Conservation (phyloP, 2,888 invertebrate genomes). For the Pachycephus smyrnensis region DNA sequence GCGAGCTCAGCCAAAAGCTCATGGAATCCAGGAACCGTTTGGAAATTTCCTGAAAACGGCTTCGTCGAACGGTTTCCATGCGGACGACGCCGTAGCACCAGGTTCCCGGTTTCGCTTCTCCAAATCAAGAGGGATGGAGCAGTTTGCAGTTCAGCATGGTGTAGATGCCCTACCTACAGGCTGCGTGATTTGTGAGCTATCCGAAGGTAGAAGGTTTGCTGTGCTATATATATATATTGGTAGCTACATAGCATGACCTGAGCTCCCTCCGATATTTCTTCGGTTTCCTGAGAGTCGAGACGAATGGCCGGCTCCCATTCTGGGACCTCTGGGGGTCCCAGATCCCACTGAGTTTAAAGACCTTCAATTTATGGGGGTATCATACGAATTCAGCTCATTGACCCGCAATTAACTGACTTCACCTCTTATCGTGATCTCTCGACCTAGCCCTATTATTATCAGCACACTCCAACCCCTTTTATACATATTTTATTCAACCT, state of each 20-base stretch:
- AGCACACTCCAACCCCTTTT: too few relatives aligned
- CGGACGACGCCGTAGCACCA: too few relatives aligned
- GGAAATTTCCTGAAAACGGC: too few relatives aligned
- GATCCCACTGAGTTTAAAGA: conserved; percentile 21
- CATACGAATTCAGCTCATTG: conserved; percentile 30
- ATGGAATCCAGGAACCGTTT: too few relatives aligned
- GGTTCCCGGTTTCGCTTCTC: not conserved
- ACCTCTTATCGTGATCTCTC: not conserved
- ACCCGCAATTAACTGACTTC: conserved; percentile 29
- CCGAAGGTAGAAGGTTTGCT: conserved; percentile 24
- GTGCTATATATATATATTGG: not conserved
- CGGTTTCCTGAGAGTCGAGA: conserved; percentile 33
- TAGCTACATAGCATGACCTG: conserved; percentile 11
- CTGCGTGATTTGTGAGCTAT: conserved; percentile 36
- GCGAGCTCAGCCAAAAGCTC: too few relatives aligned
- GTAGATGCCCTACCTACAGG: not conserved
- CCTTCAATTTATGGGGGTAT: conserved; percentile 32
- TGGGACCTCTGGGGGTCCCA: not conserved
- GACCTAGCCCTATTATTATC: not conserved
- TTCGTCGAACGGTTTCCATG: too few relatives aligned
- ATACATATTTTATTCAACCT: too few relatives aligned
- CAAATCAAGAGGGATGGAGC: conserved; percentile 28
- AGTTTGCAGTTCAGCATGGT: conserved; percentile 18
- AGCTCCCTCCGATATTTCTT: conserved; percentile 36
- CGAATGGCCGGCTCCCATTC: not conserved